Evolutionary conservation across 2,113 vertebrate genomes (phyloP).

Genomic region (Triplophysa siluroides): DNA sequence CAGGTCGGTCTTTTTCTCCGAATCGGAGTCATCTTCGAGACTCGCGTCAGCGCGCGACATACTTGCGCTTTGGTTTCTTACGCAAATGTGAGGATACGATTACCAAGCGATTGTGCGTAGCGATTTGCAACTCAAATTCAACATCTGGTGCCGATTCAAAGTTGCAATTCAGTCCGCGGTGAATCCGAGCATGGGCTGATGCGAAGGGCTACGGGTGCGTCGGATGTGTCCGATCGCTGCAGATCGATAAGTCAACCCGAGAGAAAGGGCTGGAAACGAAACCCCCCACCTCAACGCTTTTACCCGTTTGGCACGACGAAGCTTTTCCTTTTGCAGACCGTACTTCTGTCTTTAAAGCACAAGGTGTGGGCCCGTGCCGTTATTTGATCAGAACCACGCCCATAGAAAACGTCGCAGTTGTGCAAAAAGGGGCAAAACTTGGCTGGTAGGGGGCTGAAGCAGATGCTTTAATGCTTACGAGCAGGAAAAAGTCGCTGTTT

Average conservation of each 20-base stretch:
- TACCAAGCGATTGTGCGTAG: neutral
- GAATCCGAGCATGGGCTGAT: neutral
- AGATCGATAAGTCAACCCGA: slow-evolving; percentile 16
- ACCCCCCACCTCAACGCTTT: neutral
- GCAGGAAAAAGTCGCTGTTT: too few relatives aligned
- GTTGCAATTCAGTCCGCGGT: neutral
- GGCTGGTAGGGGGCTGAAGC: neutral
- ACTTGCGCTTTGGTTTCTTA: neutral
- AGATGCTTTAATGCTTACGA: neutral
- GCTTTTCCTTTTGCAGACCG: neutral
- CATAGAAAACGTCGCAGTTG: slow-evolving; percentile 1
- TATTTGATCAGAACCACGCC: slow-evolving; percentile 28
- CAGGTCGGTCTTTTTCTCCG: slow-evolving; percentile 37
- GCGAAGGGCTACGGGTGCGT: neutral
- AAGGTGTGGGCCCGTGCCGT: slow-evolving; percentile 10
- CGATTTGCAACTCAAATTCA: slow-evolving; percentile 3
- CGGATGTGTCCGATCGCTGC: neutral
- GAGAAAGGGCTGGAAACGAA: neutral
- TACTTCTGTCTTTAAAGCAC: neutral
- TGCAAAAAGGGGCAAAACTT: slow-evolving; percentile 19
- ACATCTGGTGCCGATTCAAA: neutral
- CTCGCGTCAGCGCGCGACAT: slow-evolving; percentile 2
- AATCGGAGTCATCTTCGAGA: slow-evolving; percentile 14
- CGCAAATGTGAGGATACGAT: neutral
- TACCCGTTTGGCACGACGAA: neutral